Conservation (phyloP, 1,140 invertebrate species). For the Bombus fervidus region DNA sequence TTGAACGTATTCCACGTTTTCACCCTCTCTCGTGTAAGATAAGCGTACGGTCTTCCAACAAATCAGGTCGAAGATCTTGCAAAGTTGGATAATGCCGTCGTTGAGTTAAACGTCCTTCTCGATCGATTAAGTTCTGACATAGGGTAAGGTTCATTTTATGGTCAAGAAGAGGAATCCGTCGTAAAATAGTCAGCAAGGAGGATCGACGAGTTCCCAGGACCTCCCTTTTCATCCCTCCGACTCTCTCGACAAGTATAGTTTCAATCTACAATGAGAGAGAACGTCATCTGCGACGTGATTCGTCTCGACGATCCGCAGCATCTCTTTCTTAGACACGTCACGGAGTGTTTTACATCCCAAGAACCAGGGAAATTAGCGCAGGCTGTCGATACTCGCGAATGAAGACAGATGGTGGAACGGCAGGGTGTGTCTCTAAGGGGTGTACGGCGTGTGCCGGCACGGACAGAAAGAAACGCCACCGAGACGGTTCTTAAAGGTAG, state of each 20-base stretch:
- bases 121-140: slow-evolving; percentile 50
- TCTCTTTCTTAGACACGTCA: not conserved
- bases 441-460: slow-evolving; percentile 59
- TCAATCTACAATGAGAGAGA: not conserved
- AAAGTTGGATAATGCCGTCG: slow-evolving; percentile 15
- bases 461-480: slow-evolving; percentile 31
- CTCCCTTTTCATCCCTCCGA: not conserved
- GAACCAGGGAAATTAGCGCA: slow-evolving; percentile 35
- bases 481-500: slow-evolving; percentile 41
- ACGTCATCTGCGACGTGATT: slow-evolving; percentile 2
- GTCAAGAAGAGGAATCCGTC: not conserved
- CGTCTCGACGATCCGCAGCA: not conserved
- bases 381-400: slow-evolving; percentile 45
- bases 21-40: not conserved
- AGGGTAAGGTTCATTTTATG: not conserved
- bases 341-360: not conserved
- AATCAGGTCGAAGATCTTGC: not conserved
- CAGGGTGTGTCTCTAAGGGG: slow-evolving; percentile 33
- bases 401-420: slow-evolving; percentile 57
- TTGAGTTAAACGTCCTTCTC: slow-evolving; percentile 34
- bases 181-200: not conserved
- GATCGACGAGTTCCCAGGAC: not conserved
- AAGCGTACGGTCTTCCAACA: not conserved
- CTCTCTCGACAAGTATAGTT: not conserved
- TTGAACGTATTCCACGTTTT: not conserved